phyloP scores from a whole-genome alignment of 2,113 vertebrate genomes.

The Hemiscyllium ocellatum region DNA sequence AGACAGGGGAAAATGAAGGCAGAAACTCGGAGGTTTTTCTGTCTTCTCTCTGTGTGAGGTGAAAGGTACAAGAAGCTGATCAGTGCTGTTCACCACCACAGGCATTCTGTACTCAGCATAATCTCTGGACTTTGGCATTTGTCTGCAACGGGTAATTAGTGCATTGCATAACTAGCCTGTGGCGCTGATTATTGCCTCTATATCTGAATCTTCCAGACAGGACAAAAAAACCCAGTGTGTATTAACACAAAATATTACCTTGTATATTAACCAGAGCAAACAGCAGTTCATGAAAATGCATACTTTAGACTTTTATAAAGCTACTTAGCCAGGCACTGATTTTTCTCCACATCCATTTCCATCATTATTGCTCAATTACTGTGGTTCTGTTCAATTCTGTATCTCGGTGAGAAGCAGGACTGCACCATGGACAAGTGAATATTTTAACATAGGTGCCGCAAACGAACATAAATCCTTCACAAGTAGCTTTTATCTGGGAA shows the following conservation, averaged over 20 bases:
- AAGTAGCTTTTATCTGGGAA: not conserved
- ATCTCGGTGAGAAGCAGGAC: not conserved
- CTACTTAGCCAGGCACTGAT: not conserved
- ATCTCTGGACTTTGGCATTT: conserved; percentile 27
- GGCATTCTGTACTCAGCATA: not conserved
- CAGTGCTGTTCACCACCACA: not conserved
- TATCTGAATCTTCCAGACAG: not conserved
- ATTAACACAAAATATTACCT: conserved; percentile 26
- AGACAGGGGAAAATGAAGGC: not conserved
- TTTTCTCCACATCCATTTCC: not conserved
- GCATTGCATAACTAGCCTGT: not conserved
- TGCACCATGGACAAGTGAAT: not conserved
- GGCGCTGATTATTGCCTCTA: not conserved
- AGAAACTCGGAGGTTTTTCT: not conserved
- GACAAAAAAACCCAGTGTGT: not conserved
- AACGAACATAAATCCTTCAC: not conserved
- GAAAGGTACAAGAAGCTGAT: not conserved
- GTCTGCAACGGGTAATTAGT: not conserved
- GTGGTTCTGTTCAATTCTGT: not conserved
- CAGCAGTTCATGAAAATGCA: not conserved
- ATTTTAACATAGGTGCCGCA: not conserved
- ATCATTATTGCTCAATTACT: not conserved
- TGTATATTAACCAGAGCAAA: not conserved
- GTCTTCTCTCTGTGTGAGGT: not conserved
- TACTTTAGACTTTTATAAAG: not conserved